These are phyloP conservation scores for Furcifer pardalis DNA, from an alignment of 2,797 vertebrate genomes.

Conservation along the genomic window DNA sequence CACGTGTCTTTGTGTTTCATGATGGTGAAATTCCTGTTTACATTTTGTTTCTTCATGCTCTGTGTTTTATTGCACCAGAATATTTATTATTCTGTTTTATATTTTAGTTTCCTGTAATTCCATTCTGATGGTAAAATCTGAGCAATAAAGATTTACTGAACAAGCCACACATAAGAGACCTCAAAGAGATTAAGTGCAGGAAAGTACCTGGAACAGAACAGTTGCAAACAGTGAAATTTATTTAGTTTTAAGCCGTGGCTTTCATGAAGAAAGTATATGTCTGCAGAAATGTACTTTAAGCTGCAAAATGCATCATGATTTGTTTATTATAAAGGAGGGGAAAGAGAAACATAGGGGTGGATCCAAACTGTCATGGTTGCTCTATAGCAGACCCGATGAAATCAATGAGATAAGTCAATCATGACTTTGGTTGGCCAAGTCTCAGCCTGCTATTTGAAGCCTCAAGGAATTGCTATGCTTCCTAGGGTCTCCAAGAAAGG, in stretches of 20 bases:
- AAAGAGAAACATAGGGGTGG: background rate
- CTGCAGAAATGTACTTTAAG: background rate
- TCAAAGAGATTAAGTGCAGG: background rate
- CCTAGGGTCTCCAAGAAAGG: no score
- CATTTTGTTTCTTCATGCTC: slow-evolving; percentile 3
- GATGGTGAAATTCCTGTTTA: background rate
- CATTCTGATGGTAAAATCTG: slow-evolving; percentile 4
- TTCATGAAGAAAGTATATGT: background rate
- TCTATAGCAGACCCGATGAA: background rate
- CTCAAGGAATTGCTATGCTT: no score
- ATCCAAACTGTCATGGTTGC: background rate
- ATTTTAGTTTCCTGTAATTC: slow-evolving; percentile 29
- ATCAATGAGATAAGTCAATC: background rate
- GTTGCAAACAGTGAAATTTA: background rate
- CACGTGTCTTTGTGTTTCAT: slow-evolving; percentile 27
- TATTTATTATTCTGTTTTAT: slow-evolving; percentile 26
- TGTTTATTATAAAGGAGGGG: background rate
- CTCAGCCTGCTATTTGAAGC: no score
- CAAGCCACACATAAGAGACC: slow-evolving; percentile 7
- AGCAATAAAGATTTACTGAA: slow-evolving; percentile 17
- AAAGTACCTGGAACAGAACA: background rate
- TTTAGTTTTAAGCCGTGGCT: background rate
- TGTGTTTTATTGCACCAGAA: background rate
- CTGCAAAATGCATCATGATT: background rate
- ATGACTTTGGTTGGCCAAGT: background rate